Evolutionary conservation across 2,797 vertebrate species (phyloP).

Genomic region (Trachops cirrhosus): DNA sequence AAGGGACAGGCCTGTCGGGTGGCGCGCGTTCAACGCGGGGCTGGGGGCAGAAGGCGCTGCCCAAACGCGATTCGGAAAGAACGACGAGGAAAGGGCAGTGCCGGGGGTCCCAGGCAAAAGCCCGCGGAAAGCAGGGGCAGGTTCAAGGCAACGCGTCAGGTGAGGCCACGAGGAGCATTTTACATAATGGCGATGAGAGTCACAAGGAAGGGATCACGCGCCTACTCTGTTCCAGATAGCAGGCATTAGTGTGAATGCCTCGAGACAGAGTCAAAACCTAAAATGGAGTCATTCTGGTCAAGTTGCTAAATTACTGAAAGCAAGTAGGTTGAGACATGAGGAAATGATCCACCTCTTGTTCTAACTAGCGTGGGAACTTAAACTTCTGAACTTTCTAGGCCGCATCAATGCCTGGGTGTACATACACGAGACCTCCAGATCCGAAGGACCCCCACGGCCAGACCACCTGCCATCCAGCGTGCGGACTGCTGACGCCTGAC

Average conservation of each 20-base stretch:
- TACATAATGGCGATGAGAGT: not conserved
- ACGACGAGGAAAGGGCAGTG: too few relatives aligned
- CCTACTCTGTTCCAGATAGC: fast-evolving
- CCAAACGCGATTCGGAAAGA: not conserved
- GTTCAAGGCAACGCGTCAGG: not conserved
- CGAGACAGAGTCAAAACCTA: not conserved
- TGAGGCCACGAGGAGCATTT: not conserved
- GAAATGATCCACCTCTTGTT: not conserved
- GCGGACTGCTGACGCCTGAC: not conserved
- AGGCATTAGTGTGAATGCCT: fast-evolving
- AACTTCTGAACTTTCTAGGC: not conserved
- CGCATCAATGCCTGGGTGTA: not conserved
- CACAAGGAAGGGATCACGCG: fast-evolving
- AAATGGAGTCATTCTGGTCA: not conserved
- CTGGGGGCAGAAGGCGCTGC: not conserved
- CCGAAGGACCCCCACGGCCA: not conserved
- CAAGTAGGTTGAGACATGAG: not conserved
- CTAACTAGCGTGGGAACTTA: not conserved
- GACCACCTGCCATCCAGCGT: not conserved
- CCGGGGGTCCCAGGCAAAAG: not conserved
- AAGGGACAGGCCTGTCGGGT: not conserved
- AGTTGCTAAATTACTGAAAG: not conserved
- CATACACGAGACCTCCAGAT: not conserved
- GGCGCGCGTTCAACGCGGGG: not conserved
- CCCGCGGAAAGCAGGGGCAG: not conserved